These are phyloP conservation scores for Stictocephala bisonia DNA, from an alignment of 2,888 invertebrate genomes.

Conservation along the genomic window DNA sequence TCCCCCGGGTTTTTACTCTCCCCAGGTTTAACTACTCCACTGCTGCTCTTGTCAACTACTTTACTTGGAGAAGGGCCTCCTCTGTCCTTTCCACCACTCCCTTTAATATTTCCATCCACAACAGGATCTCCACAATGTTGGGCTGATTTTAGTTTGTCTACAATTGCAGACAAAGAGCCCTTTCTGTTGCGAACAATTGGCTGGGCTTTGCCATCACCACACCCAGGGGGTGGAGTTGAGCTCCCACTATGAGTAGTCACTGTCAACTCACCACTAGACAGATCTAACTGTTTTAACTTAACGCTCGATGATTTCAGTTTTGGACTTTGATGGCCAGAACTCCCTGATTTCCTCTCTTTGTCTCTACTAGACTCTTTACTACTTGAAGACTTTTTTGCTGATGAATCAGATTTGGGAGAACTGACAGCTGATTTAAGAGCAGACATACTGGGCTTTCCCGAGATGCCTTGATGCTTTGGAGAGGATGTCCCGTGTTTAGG, in stretches of 20 bases:
- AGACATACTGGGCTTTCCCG: conserved; percentile 91
- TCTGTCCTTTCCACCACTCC: conserved; percentile 29
- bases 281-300: conserved; percentile 77
- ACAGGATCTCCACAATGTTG: conserved; percentile 68
- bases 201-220: conserved; percentile 53
- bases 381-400: conserved; percentile 64
- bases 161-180: conserved; percentile 84
- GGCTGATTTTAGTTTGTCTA: conserved; percentile 85
- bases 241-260: conserved; percentile 54
- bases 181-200: conserved; percentile 69
- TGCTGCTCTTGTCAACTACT: conserved; percentile 50
- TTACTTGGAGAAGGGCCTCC: conserved; percentile 45
- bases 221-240: conserved; percentile 52
- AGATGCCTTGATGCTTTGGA: conserved; percentile 75
- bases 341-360: conserved; percentile 65
- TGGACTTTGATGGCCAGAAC: conserved; percentile 70
- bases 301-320: conserved; percentile 74
- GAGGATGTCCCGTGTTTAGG: conserved; percentile 73
- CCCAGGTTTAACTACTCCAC: conserved; percentile 59
- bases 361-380: conserved; percentile 68
- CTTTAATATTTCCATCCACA: conserved; percentile 35
- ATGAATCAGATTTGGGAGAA: conserved; percentile 68
- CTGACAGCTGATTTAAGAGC: conserved; percentile 83
- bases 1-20: conserved; percentile 70
- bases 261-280: conserved; percentile 64